A percentile compares a stretch with the other conserved stretches of the same genome.
phyloP scores from a whole-genome alignment of 2,113 vertebrate genomes.

The Dipodomys stephensi region DNA sequence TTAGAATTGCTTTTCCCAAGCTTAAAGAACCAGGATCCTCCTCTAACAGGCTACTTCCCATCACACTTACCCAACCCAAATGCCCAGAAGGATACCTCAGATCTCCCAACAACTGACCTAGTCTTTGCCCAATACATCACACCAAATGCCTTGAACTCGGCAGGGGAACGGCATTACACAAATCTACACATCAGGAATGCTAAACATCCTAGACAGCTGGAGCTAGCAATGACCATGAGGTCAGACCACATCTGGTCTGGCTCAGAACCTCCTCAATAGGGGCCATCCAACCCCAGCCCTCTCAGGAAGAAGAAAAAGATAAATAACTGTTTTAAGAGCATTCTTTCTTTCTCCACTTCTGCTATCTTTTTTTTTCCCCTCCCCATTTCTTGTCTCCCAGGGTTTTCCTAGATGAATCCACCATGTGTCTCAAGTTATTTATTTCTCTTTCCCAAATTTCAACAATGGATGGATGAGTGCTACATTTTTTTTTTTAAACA shows the following conservation, averaged over 20 bases:
- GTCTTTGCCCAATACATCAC: constrained; percentile 54
- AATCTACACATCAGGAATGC: constrained; percentile 72
- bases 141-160: constrained; percentile 64
- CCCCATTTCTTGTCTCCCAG: constrained; percentile 45
- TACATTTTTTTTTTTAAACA: constrained; percentile 64
- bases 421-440: constrained; percentile 72
- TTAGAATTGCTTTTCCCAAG: neutral
- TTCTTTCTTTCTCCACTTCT: constrained; percentile 57
- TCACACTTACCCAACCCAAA: neutral
- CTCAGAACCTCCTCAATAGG: constrained; percentile 37
- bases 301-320: constrained; percentile 70
- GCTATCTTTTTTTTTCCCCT: neutral
- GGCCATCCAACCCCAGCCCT: neutral
- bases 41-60: neutral
- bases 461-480: constrained; percentile 55
- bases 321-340: constrained; percentile 63
- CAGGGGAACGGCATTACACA: constrained; percentile 65
- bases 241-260: constrained; percentile 77
- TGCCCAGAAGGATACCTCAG: constrained; percentile 20
- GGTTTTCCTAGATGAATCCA: constrained; percentile 72
- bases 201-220: constrained; percentile 71
- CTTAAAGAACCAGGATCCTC: neutral
- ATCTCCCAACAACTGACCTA: constrained; percentile 54
- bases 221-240: constrained; percentile 58
- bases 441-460: constrained; percentile 73